A percentile compares a stretch with the other conserved stretches of the same genome.
phyloP scores from a whole-genome alignment of 92 coral and sea anemone species.

The Nematostella vectensis region DNA sequence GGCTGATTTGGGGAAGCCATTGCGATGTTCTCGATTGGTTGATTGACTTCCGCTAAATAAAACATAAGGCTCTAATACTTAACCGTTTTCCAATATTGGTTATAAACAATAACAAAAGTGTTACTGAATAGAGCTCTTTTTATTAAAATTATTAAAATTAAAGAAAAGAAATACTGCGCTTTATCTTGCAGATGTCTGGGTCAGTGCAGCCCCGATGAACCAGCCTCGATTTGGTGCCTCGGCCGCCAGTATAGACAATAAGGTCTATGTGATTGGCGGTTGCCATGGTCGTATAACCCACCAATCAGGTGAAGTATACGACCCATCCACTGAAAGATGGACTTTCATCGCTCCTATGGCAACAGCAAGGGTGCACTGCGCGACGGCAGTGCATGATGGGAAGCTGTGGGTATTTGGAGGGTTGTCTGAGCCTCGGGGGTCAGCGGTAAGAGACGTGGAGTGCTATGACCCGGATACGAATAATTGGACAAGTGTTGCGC shows the following conservation, averaged over 20 bases:
- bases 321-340: conserved; percentile 57
- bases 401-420: conserved; percentile 79
- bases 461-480: conserved; percentile 44
- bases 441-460: conserved; percentile 42
- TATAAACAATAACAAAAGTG: no score
- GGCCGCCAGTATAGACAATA: conserved; percentile 45
- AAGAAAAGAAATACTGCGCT: no score
- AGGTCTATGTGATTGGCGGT: conserved; percentile 77
- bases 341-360: conserved; percentile 52
- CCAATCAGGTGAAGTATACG: conserved; percentile 65
- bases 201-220: conserved; percentile 46
- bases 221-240: conserved; percentile 52
- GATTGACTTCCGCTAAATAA: no score
- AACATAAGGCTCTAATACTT: no score
- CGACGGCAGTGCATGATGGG: conserved; percentile 59
- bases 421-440: conserved; percentile 38
- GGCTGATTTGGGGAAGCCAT: no score
- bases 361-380: conserved; percentile 61
- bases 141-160: no score
- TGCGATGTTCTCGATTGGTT: no score
- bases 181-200: conserved; percentile 51
- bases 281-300: conserved; percentile 54
- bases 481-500: conserved; percentile 52
- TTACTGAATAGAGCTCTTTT: no score
- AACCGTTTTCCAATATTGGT: no score